Conservation (phyloP, 2,113 vertebrate species). For the Mionectes macconnelli region DNA sequence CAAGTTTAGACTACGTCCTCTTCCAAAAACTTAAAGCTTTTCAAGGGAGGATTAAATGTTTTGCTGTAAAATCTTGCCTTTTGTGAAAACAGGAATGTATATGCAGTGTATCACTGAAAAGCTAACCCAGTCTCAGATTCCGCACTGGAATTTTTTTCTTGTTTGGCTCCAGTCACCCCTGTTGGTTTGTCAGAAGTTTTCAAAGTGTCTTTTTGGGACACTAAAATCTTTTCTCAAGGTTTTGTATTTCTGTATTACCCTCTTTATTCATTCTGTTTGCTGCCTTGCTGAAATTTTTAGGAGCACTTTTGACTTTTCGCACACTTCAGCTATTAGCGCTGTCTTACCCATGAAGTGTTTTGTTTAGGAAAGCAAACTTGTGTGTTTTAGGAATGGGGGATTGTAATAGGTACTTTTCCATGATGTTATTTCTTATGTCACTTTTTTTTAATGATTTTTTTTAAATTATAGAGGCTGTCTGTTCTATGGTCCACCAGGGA, state of each 20-base stretch:
- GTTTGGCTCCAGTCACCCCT: neutral
- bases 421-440: fast-evolving
- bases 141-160: neutral
- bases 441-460: neutral
- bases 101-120: neutral
- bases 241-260: neutral
- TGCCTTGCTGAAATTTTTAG: neutral
- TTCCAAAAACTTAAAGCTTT: neutral
- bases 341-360: neutral
- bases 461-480: conserved; percentile 85
- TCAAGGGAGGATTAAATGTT: neutral
- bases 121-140: neutral
- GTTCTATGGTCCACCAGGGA: conserved; percentile 93
- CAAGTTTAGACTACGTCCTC: neutral
- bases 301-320: neutral
- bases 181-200: neutral
- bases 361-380: neutral
- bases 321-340: neutral
- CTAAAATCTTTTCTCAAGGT: neutral
- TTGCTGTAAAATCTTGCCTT: neutral
- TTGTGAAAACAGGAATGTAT: neutral
- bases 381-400: neutral
- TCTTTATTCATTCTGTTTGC: neutral
- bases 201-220: neutral
- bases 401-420: neutral